Base-by-base conservation (phyloP, 2,113 vertebrate species). In the Clinocottus analis region DNA sequence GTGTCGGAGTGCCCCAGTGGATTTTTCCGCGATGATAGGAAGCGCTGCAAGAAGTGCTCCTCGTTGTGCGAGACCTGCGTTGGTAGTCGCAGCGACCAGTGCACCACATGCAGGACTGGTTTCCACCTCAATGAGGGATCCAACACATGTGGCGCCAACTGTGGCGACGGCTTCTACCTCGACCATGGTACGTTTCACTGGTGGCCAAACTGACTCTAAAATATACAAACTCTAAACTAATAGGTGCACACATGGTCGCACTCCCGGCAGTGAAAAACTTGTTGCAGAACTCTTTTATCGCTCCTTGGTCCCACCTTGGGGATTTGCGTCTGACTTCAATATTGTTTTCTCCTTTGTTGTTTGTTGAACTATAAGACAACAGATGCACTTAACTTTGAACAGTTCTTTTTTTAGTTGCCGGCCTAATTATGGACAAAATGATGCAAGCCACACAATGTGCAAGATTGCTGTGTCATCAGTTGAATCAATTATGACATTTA, bases 31-130 rank as follows among this genome's bases (percentile, higher is more conserved):
- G 97, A 98, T 21, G 98, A 98, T 82, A 96, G 96, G 92, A 97
- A 97, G 84, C 96, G 98, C 31, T 99, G 98, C 92, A 96, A 99
- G 88, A 99, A 99, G 91, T 99, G 98, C 82, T 96, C 96, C 17
- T 94, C 97, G 16, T 92, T 95, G 83, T 99, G 97, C 59, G 98
- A 99, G 87, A 96, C 95, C 67, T 99, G 98, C 84, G 90, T 99
- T 27, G 97, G 97, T 68, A 95, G 97, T 89, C 97, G 97, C 1
- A 95, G 93, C 12, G 96, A 99, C 91, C 97, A 98, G 90, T 99
- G 98, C 90, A 95, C 95, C 72, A 94, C 96, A 61, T 99, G 98
- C 86, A 96, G 97, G 93, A 85, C 94, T 4, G 97, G 97, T 25
- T 96, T 96, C 92, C 97, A 97, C 93, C 94, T 99, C 84, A 95